Percentiles rank a stretch among this genome's conserved stretches.
Conservation (phyloP, 2,113 vertebrate genomes). For the Etia nguti region DNA sequence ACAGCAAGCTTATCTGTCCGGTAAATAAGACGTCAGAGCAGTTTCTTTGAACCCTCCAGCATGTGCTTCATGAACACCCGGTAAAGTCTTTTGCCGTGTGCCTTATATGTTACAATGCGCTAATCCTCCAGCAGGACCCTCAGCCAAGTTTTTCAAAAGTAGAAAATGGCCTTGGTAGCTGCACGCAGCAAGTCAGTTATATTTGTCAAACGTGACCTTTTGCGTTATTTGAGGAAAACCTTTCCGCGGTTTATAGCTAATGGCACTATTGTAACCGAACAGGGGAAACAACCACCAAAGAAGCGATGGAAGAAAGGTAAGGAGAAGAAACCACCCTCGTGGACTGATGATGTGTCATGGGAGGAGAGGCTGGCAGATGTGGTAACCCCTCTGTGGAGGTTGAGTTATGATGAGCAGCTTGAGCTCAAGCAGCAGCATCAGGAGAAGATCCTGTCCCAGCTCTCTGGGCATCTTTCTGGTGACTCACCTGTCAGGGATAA, state of each 20-base stretch:
- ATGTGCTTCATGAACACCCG: background rate
- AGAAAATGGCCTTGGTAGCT: slow-evolving; percentile 5
- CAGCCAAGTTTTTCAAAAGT: background rate
- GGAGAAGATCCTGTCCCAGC: slow-evolving; percentile 65
- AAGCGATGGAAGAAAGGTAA: background rate
- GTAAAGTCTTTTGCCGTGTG: background rate
- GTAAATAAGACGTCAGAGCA: slow-evolving; percentile 1
- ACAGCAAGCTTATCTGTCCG: background rate
- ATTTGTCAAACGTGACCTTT: background rate
- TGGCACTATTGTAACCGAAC: background rate
- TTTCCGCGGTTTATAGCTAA: background rate
- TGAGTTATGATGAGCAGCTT: slow-evolving; percentile 80
- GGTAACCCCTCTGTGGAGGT: slow-evolving; percentile 81
- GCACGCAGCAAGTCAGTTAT: background rate
- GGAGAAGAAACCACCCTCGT: background rate
- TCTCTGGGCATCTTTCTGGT: slow-evolving; percentile 54
- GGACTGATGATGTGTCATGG: slow-evolving; percentile 42
- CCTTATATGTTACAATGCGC: background rate
- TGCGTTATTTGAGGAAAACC: background rate
- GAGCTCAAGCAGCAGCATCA: slow-evolving; percentile 78
- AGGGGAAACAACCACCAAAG: background rate
- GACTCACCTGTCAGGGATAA: slow-evolving; percentile 10
- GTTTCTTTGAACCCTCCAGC: background rate
- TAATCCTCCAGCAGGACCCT: background rate
- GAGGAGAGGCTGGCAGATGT: slow-evolving; percentile 71